These are phyloP conservation scores for Muscicapa adusta DNA, from an alignment of 2,113 vertebrate genomes.

Conservation along the genomic window DNA sequence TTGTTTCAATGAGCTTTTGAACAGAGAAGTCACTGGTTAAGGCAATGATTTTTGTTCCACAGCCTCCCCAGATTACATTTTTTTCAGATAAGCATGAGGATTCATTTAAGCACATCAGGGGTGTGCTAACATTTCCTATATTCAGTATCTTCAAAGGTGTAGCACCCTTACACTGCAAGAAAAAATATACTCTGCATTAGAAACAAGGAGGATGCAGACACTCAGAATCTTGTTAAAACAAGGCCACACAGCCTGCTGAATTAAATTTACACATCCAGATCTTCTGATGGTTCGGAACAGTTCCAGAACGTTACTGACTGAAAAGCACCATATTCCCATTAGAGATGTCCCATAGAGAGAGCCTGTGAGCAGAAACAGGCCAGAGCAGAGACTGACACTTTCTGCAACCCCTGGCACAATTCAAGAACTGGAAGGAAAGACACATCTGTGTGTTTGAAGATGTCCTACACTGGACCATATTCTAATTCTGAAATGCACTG, in stretches of 20 bases:
- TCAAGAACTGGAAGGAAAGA: not conserved
- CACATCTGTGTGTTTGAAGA: not conserved
- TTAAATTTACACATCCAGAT: not conserved
- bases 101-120: slow-evolving; percentile 83
- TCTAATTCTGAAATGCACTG: not conserved
- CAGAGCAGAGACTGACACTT: not conserved
- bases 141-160: slow-evolving; percentile 78
- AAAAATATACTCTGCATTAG: not conserved
- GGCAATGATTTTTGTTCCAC: slow-evolving; percentile 85
- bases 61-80: slow-evolving; percentile 84
- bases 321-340: not conserved
- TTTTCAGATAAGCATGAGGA: slow-evolving; percentile 77
- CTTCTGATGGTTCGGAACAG: not conserved
- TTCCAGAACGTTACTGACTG: not conserved
- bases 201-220: not conserved
- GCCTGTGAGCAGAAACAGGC: not conserved
- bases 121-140: slow-evolving; percentile 82
- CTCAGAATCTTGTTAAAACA: not conserved
- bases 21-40: slow-evolving; percentile 82
- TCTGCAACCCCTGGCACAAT: not conserved
- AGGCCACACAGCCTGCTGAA: not conserved
- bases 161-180: slow-evolving; percentile 69
- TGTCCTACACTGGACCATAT: not conserved
- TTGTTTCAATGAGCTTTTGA: slow-evolving; percentile 86
- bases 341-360: not conserved